Evolutionary conservation across 2,888 invertebrate species (phyloP).

Genomic region (Automeris io): DNA sequence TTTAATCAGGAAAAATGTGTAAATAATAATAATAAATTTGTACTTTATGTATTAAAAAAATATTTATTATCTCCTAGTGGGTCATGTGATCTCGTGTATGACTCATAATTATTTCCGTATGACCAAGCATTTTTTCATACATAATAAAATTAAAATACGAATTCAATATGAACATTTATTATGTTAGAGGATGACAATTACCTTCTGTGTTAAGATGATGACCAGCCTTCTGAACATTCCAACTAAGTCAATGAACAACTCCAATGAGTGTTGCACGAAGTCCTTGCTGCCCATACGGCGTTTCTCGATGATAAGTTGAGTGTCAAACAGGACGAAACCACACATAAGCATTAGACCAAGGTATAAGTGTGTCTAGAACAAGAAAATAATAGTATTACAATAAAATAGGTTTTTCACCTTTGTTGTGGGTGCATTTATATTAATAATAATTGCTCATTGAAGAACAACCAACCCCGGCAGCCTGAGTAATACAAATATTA

Average conservation of each 20-base stretch:
- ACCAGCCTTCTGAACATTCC: conserved; percentile 94
- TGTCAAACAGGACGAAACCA: conserved; percentile 96
- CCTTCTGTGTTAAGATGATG: conserved; percentile 93
- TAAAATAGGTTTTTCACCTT: neutral
- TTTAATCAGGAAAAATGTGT: too few relatives aligned
- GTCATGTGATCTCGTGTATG: too few relatives aligned
- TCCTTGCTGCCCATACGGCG: conserved; percentile 93
- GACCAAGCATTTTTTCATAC: too few relatives aligned
- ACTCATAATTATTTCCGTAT: too few relatives aligned
- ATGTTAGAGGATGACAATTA: conserved; percentile 38
- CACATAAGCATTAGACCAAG: conserved; percentile 94
- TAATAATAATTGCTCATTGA: too few relatives aligned
- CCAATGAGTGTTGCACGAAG: conserved; percentile 93
- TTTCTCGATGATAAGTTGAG: conserved; percentile 97
- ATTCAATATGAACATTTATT: neutral
- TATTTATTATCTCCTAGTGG: too few relatives aligned
- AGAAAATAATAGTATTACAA: conserved; percentile 3
- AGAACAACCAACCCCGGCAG: too few relatives aligned
- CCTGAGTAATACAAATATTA: too few relatives aligned
- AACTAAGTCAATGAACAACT: conserved; percentile 96
- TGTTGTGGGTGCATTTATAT: too few relatives aligned
- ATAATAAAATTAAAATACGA: too few relatives aligned
- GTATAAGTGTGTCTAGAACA: conserved; percentile 86
- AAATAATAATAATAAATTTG: too few relatives aligned
- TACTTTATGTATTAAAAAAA: too few relatives aligned